A percentile compares a stretch with the other conserved stretches of the same genome.
Conservation (phyloP, 2,888 invertebrate genomes). For the Chironomus tentans region DNA sequence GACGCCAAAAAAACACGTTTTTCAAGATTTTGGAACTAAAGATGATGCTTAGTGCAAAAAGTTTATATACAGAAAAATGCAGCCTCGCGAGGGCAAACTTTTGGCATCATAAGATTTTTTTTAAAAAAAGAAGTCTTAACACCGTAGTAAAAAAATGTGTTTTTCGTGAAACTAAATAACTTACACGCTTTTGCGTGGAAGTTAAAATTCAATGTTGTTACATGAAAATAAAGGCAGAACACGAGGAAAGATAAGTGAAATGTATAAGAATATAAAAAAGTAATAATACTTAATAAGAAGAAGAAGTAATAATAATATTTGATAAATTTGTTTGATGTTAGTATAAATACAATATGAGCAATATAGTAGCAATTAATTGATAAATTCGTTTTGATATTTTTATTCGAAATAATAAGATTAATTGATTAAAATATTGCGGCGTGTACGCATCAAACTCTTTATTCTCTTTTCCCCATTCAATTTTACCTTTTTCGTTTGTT, state of each 20-base stretch:
- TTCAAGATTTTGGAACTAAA: too few relatives aligned
- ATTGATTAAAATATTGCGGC: conserved; percentile 8
- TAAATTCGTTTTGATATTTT: conserved; percentile 27
- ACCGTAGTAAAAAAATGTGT: too few relatives aligned
- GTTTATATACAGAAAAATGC: too few relatives aligned
- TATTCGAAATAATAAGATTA: conserved; percentile 18
- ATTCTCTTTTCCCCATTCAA: too few relatives aligned
- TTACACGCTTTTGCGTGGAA: too few relatives aligned
- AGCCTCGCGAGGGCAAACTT: too few relatives aligned
- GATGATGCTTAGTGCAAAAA: too few relatives aligned
- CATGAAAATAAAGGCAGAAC: background rate
- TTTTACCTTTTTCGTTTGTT: too few relatives aligned
- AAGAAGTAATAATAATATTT: background rate
- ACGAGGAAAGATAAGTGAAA: background rate
- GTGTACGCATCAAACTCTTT: background rate
- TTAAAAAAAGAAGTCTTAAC: too few relatives aligned
- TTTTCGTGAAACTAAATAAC: too few relatives aligned
- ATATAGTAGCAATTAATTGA: conserved; percentile 26
- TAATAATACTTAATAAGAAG: background rate
- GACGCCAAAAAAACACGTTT: too few relatives aligned
- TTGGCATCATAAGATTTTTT: too few relatives aligned
- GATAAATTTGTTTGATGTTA: conserved; percentile 26
- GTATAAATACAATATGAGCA: conserved; percentile 26
- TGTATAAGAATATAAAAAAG: background rate
- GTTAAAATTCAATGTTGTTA: conserved; percentile 24